Conservation (phyloP, 2,888 invertebrate genomes). For the Podotricha telesiphe region DNA sequence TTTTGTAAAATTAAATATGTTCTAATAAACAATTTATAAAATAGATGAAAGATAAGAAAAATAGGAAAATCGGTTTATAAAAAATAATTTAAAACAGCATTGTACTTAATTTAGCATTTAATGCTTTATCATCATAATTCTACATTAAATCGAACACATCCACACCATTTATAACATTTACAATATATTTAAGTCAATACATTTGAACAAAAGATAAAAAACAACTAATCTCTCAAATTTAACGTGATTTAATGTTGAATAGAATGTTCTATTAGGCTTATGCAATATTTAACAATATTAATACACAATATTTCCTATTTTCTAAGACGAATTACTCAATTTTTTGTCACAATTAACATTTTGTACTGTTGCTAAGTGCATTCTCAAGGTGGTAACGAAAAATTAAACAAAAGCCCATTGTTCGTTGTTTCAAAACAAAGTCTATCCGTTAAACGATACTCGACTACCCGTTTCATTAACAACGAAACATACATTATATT, state of each 20-base stretch:
- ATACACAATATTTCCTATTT: neutral
- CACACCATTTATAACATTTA: too few relatives aligned
- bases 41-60: too few relatives aligned
- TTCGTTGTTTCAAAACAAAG: slow-evolving; percentile 37
- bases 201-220: too few relatives aligned
- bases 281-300: slow-evolving; percentile 48
- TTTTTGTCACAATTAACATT: slow-evolving; percentile 18
- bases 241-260: neutral
- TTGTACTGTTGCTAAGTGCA: slow-evolving; percentile 44
- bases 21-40: too few relatives aligned
- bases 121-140: too few relatives aligned
- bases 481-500: neutral
- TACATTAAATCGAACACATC: too few relatives aligned
- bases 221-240: too few relatives aligned
- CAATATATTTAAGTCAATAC: too few relatives aligned
- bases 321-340: neutral
- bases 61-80: too few relatives aligned
- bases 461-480: slow-evolving; percentile 24
- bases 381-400: slow-evolving; percentile 40
- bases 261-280: slow-evolving; percentile 52
- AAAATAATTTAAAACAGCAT: too few relatives aligned
- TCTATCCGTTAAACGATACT: slow-evolving; percentile 33
- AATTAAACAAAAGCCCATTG: slow-evolving; percentile 41
- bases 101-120: too few relatives aligned
- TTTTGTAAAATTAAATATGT: too few relatives aligned